Evolutionary conservation across 2,888 invertebrate species (phyloP).

Genomic region (Lasioglossum lativentre): DNA sequence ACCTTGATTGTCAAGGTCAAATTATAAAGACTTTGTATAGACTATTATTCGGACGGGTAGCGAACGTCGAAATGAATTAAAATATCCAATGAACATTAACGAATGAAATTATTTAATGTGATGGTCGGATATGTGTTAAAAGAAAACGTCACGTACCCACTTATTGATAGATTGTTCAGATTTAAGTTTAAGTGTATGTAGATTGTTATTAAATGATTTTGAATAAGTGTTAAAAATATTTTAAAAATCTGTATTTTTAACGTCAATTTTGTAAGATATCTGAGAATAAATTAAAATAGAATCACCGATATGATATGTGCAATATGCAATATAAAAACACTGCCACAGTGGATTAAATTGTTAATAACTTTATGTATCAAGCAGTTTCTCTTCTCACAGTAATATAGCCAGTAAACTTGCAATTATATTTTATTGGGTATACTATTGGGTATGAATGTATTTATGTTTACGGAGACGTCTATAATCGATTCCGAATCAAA

Average conservation of each 20-base stretch:
- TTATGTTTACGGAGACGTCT: neutral
- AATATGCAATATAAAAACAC: neutral
- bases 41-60: neutral
- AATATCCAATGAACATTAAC: neutral
- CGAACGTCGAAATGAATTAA: too few species aligned
- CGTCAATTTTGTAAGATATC: neutral
- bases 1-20: too few species aligned
- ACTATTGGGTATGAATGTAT: too few species aligned
- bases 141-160: neutral
- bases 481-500: neutral
- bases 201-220: too few species aligned
- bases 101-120: neutral
- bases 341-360: neutral
- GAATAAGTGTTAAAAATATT: neutral
- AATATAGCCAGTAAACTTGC: neutral
- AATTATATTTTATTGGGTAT: neutral
- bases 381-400: neutral
- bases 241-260: neutral
- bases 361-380: neutral
- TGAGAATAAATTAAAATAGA: neutral
- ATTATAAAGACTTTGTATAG: too few species aligned
- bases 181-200: too few species aligned
- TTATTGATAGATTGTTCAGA: too few species aligned
- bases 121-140: neutral
- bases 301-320: neutral